These are phyloP conservation scores for Atherinomorus stipes DNA, from an alignment of 2,113 vertebrate species.

Conservation along the genomic window DNA sequence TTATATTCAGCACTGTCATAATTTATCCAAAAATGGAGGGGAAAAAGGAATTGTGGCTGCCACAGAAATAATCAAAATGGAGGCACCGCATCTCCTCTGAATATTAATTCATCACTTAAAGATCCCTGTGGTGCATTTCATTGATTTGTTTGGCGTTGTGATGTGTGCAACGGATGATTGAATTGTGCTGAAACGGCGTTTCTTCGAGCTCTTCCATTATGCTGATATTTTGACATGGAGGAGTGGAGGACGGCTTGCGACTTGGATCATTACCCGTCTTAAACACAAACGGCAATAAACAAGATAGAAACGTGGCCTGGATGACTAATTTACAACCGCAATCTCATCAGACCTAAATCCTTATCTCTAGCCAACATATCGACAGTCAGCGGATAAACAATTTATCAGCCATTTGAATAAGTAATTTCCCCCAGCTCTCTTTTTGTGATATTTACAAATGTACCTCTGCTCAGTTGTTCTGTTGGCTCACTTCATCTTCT, in stretches of 20 bases:
- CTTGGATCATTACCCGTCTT: conserved; percentile 60
- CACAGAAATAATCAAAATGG: conserved; percentile 28
- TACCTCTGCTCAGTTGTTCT: background rate
- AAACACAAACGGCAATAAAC: conserved; percentile 63
- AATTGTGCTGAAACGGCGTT: conserved; percentile 63
- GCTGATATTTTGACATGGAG: conserved; percentile 53
- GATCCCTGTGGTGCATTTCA: conserved; percentile 59
- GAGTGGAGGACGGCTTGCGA: conserved; percentile 8
- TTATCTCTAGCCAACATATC: conserved; percentile 55
- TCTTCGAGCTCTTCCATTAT: conserved; percentile 49
- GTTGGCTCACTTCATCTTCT: conserved; percentile 47
- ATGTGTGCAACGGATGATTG: conserved; percentile 56
- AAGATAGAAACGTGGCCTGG: conserved; percentile 53
- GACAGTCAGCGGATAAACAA: conserved; percentile 58
- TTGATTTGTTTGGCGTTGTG: conserved; percentile 66
- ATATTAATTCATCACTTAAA: conserved; percentile 55
- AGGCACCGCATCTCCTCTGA: background rate
- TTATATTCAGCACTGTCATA: conserved; percentile 11
- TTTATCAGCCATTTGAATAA: conserved; percentile 54
- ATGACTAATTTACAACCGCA: conserved; percentile 52
- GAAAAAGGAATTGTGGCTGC: background rate
- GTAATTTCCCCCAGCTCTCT: conserved; percentile 30
- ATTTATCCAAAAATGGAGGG: conserved; percentile 22
- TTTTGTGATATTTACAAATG: conserved; percentile 43
- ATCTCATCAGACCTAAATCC: conserved; percentile 62